A percentile compares a stretch with the other conserved stretches of the same genome.
phyloP scores from a whole-genome alignment of 2,113 vertebrate genomes.

The Copsychus sechellarum region DNA sequence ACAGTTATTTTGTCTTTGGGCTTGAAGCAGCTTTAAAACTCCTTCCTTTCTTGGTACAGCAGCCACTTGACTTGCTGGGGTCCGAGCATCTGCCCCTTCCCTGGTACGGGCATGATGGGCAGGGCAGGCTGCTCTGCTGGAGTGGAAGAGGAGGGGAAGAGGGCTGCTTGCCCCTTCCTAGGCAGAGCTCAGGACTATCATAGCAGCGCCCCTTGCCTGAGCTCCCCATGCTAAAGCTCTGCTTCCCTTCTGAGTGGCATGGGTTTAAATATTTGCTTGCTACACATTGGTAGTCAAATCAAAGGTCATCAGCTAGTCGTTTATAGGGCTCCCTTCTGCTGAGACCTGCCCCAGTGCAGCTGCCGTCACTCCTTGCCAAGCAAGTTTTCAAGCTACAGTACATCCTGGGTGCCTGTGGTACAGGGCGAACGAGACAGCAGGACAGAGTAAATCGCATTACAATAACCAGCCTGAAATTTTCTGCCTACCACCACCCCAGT shows the following conservation, averaged over 20 bases:
- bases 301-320: neutral
- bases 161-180: neutral
- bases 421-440: rapidly evolving
- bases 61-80: rapidly evolving
- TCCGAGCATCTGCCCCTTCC: neutral
- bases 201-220: neutral
- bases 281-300: neutral
- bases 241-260: neutral
- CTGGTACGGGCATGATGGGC: rapidly evolving
- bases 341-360: neutral
- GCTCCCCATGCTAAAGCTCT: neutral
- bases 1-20: neutral
- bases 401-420: neutral
- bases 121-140: neutral
- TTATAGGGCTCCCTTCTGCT: neutral
- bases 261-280: slow-evolving; percentile 43
- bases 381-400: neutral
- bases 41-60: neutral
- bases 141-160: neutral
- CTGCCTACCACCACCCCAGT: neutral
- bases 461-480: neutral
- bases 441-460: neutral
- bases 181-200: neutral
- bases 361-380: neutral
- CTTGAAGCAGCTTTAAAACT: neutral